Evolutionary conservation across 2,888 invertebrate species (phyloP), one percentile per base, ranked within the genome.

Genomic region (Mesochorus sp.): DNA sequence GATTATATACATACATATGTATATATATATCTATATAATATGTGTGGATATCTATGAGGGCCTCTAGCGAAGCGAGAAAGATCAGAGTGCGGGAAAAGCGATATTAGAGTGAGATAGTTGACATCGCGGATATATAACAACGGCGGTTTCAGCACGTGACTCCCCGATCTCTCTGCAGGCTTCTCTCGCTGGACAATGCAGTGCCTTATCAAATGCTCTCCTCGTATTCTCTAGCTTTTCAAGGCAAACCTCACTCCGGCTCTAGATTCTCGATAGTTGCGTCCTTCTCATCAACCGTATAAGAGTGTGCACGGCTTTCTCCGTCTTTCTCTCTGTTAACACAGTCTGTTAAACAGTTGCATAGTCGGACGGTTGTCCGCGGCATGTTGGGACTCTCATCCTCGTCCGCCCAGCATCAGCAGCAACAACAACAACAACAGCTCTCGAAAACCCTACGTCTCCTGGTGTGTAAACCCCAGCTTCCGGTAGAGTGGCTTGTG

Each of bases 31-130:
- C n/a, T 6, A 24, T 19, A 47, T 2, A 10, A 4, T n/a, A n/a
- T n/a, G n/a, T n/a, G n/a, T n/a, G n/a, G n/a, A n/a, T 79, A 77
- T 77, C 75, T 76, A 80, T 68, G 53, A 80, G 82, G 74, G 55
- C 71, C 49, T 28, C 26, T 6, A 49, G 59, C 39, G 37, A 59
- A 37, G 76, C 26, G 57, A 34, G 68, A 59, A 70, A 59, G 49
- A 59, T 59, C 37, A 49, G 44, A 70, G 47, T 59, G 49, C 37
- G 70, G 17, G 70, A 70, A 59, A 59, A 67, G 42, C 59, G 59
- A 70, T 70, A 59, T 59, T 59, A 14, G 19, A 39, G 59, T 34
- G 70, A 67, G 59, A 70, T 59, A 59, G 59, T 59, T 49, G 70
- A 39, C 59, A 49, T 28, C 49, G 59, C 70, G 59, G 37, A 49